Base-by-base conservation (phyloP, 2,888 invertebrate species). In the Diplazon laetatorius region DNA sequence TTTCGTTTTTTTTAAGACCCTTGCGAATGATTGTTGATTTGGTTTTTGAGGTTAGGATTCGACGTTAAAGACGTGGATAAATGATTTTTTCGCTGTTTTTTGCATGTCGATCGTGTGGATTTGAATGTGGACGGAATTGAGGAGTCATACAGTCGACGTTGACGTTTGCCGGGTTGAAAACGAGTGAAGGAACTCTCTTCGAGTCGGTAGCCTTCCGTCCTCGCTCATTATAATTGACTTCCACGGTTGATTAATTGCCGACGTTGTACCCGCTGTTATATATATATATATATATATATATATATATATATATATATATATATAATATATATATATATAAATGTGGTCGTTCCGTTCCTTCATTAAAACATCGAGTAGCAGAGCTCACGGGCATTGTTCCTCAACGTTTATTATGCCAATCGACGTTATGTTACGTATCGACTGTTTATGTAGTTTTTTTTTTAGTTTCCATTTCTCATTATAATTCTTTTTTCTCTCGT, bases 221-320 rank as follows among this genome's bases (percentile, higher is more conserved):
- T 83, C 82, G 79, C 82, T 82, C 82, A 82, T 85, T 84, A 83
- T 82, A 85, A 88, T 86, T 85, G 87, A 82, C 85, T 84, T 85
- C 83, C 80, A 82, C 78, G 79, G 39, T 80, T 86, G 86, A 88
- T 88, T 88, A 87, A 87, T 88, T 81, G 84, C 69, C 72, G 68
- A 72, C 79, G 52, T 78, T 71, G 42, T 50, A 37, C 66, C 16
- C 20, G 55, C 25, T 18, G 30, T 30, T n/a, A n/a, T n/a, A n/a
- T n/a, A n/a, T n/a, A n/a, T n/a, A n/a, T n/a, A n/a, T 5, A 5
- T n/a, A n/a, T n/a, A n/a, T n/a, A n/a, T n/a, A n/a, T n/a, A n/a
- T n/a, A n/a, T n/a, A n/a, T n/a, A n/a, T n/a, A n/a, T n/a, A n/a
- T n/a, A n/a, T n/a, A n/a, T n/a, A n/a, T n/a, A n/a, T n/a, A n/a